These are phyloP conservation scores for Poecilia picta DNA, from an alignment of 2,797 vertebrate genomes.

Conservation along the genomic window DNA sequence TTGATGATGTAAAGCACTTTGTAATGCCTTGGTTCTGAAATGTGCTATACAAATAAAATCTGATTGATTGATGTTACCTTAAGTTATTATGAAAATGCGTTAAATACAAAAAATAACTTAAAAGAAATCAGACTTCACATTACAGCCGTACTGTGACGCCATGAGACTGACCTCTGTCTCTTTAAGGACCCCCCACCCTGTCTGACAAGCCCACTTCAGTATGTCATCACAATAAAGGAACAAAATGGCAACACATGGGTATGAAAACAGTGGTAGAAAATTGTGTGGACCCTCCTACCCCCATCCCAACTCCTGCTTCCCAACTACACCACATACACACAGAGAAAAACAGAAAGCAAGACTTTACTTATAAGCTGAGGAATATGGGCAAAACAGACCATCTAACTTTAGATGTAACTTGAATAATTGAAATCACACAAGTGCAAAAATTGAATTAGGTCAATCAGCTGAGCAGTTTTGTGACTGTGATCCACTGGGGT, in stretches of 20 bases:
- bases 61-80: background rate
- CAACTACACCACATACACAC: background rate
- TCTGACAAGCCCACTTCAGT: background rate
- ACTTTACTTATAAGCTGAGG: slow-evolving; percentile 7
- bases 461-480: slow-evolving; percentile 39
- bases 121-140: background rate
- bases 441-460: slow-evolving; percentile 57
- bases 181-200: background rate
- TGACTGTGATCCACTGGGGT: slow-evolving; percentile 39
- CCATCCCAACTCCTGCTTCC: background rate
- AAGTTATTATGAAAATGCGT: background rate
- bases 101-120: background rate
- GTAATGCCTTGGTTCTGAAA: too few relatives aligned
- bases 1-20: too few relatives aligned
- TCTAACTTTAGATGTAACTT: slow-evolving; percentile 32
- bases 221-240: background rate
- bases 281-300: too few relatives aligned
- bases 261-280: background rate
- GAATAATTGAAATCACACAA: slow-evolving; percentile 41
- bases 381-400: slow-evolving; percentile 9
- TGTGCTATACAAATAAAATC: too few relatives aligned
- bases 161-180: background rate
- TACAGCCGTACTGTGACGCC: background rate
- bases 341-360: background rate
- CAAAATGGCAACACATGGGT: background rate